Evolutionary conservation across 2,888 invertebrate genomes (phyloP).

Genomic region (Trichacis sp.): DNA sequence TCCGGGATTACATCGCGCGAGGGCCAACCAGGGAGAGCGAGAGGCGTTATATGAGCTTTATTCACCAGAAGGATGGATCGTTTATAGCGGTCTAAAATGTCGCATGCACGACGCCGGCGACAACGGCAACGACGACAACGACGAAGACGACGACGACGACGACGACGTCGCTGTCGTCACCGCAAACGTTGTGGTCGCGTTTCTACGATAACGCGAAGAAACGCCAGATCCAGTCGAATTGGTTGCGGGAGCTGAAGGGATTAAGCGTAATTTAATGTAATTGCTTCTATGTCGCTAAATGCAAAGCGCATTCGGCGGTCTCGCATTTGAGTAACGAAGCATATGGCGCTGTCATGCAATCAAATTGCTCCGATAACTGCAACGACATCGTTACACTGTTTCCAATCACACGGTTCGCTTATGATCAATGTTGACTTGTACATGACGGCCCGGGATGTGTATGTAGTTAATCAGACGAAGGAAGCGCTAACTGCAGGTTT

Average conservation of each 20-base stretch:
- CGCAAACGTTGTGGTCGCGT: conserved; percentile 51
- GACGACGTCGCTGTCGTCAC: conserved; percentile 45
- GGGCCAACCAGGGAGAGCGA: conserved; percentile 47
- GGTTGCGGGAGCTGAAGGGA: conserved; percentile 31
- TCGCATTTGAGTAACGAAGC: conserved; percentile 37
- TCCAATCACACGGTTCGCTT: conserved; percentile 31
- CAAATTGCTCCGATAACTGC: conserved; percentile 37
- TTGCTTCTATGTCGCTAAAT: conserved; percentile 39
- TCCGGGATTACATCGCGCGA: conserved; percentile 47
- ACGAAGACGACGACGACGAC: conserved; percentile 32
- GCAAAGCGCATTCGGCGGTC: conserved; percentile 33
- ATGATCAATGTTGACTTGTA: conserved; percentile 27
- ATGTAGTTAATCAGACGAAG: conserved; percentile 17
- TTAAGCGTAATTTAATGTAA: conserved; percentile 41
- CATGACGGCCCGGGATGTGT: conserved; percentile 11
- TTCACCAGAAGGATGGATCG: conserved; percentile 53
- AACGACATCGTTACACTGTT: conserved; percentile 29
- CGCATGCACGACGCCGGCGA: conserved; percentile 50
- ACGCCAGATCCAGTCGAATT: conserved; percentile 41
- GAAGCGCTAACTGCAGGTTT: no score
- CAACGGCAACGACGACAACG: conserved; percentile 18
- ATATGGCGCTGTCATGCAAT: conserved; percentile 32
- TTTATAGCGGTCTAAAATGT: conserved; percentile 60
- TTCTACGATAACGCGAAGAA: conserved; percentile 46
- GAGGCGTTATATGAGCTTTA: conserved; percentile 57